A percentile compares a stretch with the other conserved stretches of the same genome.
Conservation (phyloP, 1,140 invertebrate genomes). For the Eumeta japonica region DNA sequence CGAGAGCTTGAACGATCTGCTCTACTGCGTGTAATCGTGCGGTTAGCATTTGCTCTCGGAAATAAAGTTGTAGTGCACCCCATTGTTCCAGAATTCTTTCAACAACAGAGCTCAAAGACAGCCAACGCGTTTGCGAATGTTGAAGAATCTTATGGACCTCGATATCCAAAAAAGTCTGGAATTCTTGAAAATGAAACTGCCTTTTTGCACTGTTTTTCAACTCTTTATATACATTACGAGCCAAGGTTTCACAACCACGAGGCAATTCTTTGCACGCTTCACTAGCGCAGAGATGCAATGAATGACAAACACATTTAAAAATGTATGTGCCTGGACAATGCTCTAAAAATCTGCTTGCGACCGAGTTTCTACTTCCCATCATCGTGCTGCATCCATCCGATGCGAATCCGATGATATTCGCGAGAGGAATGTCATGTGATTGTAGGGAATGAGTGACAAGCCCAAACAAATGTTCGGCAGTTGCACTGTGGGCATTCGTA, state of each 20-base stretch:
- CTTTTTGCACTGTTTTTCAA: slow-evolving; percentile 33
- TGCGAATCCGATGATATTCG: slow-evolving; percentile 38
- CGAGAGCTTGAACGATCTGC: not conserved
- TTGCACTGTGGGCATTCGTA: slow-evolving; percentile 16
- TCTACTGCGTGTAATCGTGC: not conserved
- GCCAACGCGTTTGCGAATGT: not conserved
- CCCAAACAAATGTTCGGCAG: slow-evolving; percentile 23
- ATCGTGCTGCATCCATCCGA: slow-evolving; percentile 34
- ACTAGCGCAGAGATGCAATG: slow-evolving; percentile 27
- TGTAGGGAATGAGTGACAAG: slow-evolving; percentile 19
- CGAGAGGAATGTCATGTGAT: slow-evolving; percentile 18
- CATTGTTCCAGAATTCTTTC: not conserved
- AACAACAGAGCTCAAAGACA: not conserved
- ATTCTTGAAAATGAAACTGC: too few relatives aligned
- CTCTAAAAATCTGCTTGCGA: slow-evolving; percentile 18
- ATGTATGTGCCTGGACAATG: slow-evolving; percentile 24
- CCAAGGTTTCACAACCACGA: slow-evolving; percentile 20
- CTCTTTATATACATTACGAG: slow-evolving; percentile 22
- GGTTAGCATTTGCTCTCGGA: not conserved
- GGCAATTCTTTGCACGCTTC: slow-evolving; percentile 34
- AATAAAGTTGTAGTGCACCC: not conserved
- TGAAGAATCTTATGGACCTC: slow-evolving; percentile 1
- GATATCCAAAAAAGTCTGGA: slow-evolving; percentile 18
- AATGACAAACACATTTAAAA: slow-evolving; percentile 42
- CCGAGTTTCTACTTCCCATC: slow-evolving; percentile 34